Base-by-base conservation (phyloP, 2,888 invertebrate species). In the Plemyria rubiginata region DNA sequence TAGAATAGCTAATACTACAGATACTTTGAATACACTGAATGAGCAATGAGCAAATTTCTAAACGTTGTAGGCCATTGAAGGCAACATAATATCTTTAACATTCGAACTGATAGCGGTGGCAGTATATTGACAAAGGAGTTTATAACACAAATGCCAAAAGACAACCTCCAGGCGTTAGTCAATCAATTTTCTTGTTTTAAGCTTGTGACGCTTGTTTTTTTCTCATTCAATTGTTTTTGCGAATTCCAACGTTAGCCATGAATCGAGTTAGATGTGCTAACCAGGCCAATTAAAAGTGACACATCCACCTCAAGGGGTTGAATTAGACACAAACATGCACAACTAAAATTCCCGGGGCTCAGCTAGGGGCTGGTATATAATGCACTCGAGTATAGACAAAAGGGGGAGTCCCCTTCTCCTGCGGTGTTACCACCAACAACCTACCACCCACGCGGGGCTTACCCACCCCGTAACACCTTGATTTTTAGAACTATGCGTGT, bases 341-440 rank as follows among this genome's bases (percentile, higher is more conserved):
- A 86, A 87, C 87, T 89, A 89, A 82, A 84, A 81, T 81, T 81
- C 78, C 80, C 73, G 80, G 82, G 81, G 75, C 77, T 73, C 75
- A 73, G 74, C 70, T 82, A 86, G 82, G 81, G 73, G 73, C 64
- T 66, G 68, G 8, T 70, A 66, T 89, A 88, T 90, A 90, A 86
- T 90, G 91, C 90, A 90, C 82, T 88, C 80, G 80, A 86, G 84
- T 90, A 88, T 86, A 86, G 85, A 72, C 74, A 75, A 72, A 67
- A 65, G 75, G 73, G 77, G 72, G 78, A 32, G 45, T 70, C 73
- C 66, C 66, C 60, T 15, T 6, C 49, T 32, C 56, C 54, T 67
- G 65, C 60, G 68, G 68, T 66, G 57, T 55, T 43, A 58, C 62
- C 56, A 54, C 67, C 62, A 54, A 6, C 48, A 58, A 50, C 68